Percentiles rank a stretch among this genome's conserved stretches.
Conservation (phyloP, 2,113 vertebrate genomes). For the Phylloscopus trochiloides region DNA sequence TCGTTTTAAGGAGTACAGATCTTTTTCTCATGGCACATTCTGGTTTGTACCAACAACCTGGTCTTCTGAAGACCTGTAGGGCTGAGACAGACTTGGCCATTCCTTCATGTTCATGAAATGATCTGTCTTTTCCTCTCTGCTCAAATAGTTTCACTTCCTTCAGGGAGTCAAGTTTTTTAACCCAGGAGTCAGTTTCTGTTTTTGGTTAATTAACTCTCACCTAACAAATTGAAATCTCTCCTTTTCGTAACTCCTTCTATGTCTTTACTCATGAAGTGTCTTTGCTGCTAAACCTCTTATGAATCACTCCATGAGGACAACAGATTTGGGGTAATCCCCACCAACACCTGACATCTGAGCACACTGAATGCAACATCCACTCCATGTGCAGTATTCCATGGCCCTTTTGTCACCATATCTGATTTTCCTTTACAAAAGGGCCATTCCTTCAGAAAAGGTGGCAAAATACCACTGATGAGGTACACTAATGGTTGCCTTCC, state of each 20-base stretch:
- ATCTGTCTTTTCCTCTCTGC: background rate
- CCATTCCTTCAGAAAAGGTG: background rate
- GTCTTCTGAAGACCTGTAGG: background rate
- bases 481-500: background rate
- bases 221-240: background rate
- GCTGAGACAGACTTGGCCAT: background rate
- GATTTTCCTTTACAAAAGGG: background rate
- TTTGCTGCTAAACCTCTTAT: background rate
- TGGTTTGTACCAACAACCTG: background rate
- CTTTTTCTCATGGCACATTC: background rate
- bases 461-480: background rate
- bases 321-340: background rate
- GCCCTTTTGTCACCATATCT: background rate
- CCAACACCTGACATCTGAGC: background rate
- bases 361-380: background rate
- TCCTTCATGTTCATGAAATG: background rate
- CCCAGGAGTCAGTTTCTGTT: background rate
- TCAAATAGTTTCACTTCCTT: background rate
- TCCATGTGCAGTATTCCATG: fast-evolving
- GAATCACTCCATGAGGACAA: background rate
- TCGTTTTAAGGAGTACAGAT: background rate
- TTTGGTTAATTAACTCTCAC: background rate
- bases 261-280: background rate
- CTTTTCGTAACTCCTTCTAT: background rate
- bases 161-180: background rate